These are phyloP conservation scores for Electrophaes corylata DNA, from an alignment of 2,888 invertebrate genomes.

Conservation along the genomic window DNA sequence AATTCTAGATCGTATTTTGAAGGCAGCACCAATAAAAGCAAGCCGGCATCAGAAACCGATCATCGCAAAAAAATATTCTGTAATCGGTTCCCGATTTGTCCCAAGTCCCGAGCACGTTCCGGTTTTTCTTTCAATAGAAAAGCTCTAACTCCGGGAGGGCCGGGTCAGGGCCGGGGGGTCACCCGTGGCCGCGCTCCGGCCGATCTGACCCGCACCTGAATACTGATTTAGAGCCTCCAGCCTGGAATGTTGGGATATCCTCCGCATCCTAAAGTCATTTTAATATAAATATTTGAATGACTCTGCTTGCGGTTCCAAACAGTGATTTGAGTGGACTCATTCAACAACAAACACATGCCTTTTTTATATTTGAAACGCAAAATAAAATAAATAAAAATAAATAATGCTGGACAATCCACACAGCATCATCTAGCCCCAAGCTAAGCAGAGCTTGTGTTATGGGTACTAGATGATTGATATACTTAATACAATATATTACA, in stretches of 20 bases:
- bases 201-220: slow-evolving; percentile 26
- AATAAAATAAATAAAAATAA: too few relatives aligned
- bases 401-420: too few relatives aligned
- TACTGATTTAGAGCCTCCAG: slow-evolving; percentile 35
- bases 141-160: slow-evolving; percentile 22
- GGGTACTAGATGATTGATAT: too few relatives aligned
- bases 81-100: slow-evolving; percentile 15
- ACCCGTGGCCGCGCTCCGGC: slow-evolving; percentile 32
- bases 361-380: too few relatives aligned
- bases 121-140: slow-evolving; percentile 36
- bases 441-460: too few relatives aligned
- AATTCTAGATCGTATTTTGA: not conserved
- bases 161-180: slow-evolving; percentile 30
- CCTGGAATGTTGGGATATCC: slow-evolving; percentile 14
- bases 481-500: too few relatives aligned
- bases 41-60: slow-evolving; percentile 34
- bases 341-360: too few relatives aligned
- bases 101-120: slow-evolving; percentile 17
- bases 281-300: not conserved
- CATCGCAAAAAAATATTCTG: slow-evolving; percentile 27
- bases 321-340: too few relatives aligned
- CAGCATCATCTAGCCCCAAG: too few relatives aligned
- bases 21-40: slow-evolving; percentile 17
- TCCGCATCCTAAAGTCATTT: not conserved
- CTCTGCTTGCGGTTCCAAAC: not conserved